Base-by-base conservation (phyloP, 1,140 invertebrate genomes). In the Zophobas morio region DNA sequence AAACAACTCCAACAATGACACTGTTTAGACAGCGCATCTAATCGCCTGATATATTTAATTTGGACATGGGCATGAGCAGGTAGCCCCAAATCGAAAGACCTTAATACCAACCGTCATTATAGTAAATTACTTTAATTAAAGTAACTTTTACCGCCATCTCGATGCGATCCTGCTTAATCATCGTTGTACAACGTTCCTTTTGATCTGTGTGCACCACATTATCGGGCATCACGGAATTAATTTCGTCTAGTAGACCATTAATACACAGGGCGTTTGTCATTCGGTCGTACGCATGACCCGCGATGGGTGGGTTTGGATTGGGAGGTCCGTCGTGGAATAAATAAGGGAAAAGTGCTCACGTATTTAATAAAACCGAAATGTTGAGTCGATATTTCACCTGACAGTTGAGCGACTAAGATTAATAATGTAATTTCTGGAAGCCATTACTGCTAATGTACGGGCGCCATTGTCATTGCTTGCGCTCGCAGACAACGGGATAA, bases 391-490 rank as follows among this genome's bases (percentile, higher is more conserved):
- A 81, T 82, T 81, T 81, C 80, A 82, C 79, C 82, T 83, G 82
- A 81, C 82, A 83, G 78, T 73, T 78, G 74, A 78, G 72, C 77
- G 82, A 82, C 82, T 81, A 80, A 82, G 82, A 83, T 83, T 83
- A 83, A 83, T 83, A 81, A 71, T 66, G 81, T 80, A 82, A 83
- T 83, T 83, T 83, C 81, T 83, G 78, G 79, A 82, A 80, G 79
- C 82, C 78, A 83, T 83, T 83, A 83, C 81, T 49, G 72, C 40
- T 75, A 77, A 81, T 78, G 79, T 60, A 79, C 70, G 76, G 78
- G 77, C 79, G 80, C 79, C 82, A 83, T 82, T 83, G 82, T 81
- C 80, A 81, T 72, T 82, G 80, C 77, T 60, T 72, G 56, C 74
- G 76, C 42, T 63, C 74, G n/a, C 32, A 76, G 66, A 80, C 71